Percentiles rank a stretch among this genome's conserved stretches.
These are phyloP conservation scores for Scaptomyza polygonia DNA, from an alignment of 2,888 invertebrate species.

Conservation along the genomic window DNA sequence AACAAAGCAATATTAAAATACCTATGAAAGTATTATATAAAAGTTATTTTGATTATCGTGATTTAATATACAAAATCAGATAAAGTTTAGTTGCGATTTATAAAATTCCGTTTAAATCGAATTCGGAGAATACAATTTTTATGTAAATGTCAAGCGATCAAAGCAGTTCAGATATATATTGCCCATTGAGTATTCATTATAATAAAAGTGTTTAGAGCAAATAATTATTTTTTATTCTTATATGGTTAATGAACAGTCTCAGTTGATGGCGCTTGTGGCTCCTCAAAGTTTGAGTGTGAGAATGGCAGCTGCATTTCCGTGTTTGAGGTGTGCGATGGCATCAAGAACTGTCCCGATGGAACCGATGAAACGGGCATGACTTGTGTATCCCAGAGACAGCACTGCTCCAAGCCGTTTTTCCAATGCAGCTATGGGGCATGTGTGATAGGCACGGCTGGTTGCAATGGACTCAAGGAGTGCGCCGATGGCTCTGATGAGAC, in stretches of 20 bases:
- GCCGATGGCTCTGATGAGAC: constrained; percentile 71
- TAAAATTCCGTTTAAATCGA: not conserved
- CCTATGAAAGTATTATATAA: too few species aligned
- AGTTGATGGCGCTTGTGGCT: constrained; percentile 49
- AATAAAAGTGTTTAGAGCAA: not conserved
- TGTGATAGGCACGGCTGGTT: constrained; percentile 66
- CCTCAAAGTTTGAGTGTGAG: constrained; percentile 69
- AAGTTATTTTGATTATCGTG: too few species aligned
- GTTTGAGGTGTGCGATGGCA: constrained; percentile 74
- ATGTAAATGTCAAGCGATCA: not conserved
- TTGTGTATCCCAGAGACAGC: constrained; percentile 67
- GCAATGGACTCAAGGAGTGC: constrained; percentile 54
- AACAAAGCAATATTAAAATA: too few species aligned
- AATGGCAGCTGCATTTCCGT: constrained; percentile 75
- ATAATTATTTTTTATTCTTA: not conserved
- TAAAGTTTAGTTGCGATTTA: not conserved
- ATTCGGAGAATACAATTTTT: not conserved
- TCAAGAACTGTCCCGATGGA: constrained; percentile 74
- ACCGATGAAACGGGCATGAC: constrained; percentile 77
- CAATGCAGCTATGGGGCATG: constrained; percentile 81
- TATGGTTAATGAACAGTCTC: not conserved
- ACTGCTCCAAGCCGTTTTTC: constrained; percentile 79
- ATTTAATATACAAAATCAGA: too few species aligned
- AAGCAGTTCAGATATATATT: not conserved
- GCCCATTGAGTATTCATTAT: not conserved